A percentile compares a stretch with the other conserved stretches of the same genome.
Evolutionary conservation across 2,113 vertebrate genomes (phyloP).

Genomic region (Sphyrna mokarran): DNA sequence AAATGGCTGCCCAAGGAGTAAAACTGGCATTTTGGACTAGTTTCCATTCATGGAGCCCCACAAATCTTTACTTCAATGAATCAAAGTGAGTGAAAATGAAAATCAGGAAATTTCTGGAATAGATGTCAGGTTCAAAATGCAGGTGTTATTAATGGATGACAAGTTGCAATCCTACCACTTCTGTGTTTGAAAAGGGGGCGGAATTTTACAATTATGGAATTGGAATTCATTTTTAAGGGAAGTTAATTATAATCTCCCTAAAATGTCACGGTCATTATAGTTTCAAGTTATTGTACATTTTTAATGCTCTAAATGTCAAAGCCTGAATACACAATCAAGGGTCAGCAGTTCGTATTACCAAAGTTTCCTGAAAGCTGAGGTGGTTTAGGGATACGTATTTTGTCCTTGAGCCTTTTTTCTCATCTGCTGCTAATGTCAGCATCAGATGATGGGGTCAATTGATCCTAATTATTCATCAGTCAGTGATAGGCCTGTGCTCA

Average conservation of each 20-base stretch:
- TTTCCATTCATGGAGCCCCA: no score
- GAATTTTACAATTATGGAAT: background rate
- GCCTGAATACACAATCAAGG: background rate
- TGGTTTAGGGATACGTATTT: background rate
- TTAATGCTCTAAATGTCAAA: background rate
- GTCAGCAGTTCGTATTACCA: background rate
- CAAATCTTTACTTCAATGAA: no score
- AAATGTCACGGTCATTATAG: background rate
- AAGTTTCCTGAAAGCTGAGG: background rate
- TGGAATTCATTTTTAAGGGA: background rate
- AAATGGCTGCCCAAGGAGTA: no score
- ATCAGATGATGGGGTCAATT: background rate
- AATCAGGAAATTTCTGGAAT: no score
- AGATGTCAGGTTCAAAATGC: no score
- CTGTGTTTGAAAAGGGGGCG: background rate
- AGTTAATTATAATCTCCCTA: background rate
- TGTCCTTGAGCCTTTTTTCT: slow-evolving; percentile 30
- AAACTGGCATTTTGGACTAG: no score
- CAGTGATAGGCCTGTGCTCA: background rate
- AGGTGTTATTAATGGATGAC: no score
- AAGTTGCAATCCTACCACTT: no score
- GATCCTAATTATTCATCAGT: slow-evolving; percentile 33
- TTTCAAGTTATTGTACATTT: background rate
- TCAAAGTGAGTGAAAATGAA: no score
- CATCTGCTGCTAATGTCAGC: background rate